Evolutionary conservation across 2,888 invertebrate genomes (phyloP), one percentile per base, ranked within the genome.

Genomic region (Pristionchus maxplancki): DNA sequence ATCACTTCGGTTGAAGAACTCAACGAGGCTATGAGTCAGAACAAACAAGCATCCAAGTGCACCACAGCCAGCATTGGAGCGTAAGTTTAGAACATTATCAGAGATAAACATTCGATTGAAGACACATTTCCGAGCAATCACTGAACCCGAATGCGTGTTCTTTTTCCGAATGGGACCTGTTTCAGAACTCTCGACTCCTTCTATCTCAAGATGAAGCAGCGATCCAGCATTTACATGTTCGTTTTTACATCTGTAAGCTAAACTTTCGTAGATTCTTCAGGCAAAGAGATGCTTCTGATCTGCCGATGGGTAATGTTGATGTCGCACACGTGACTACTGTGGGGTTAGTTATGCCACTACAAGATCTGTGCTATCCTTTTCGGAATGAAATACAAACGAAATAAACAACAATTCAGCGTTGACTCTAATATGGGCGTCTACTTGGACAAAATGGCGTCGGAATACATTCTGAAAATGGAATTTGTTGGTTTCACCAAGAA

Each of bases 401-500:
- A 17, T 20, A 58, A 17, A 24, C 2, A 24, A 15, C 5, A 15
- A 37, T 84, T 34, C 84, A 84, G 84, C 28, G 62, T 84, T 15
- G 58, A 53, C 28, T 20, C 20, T 20, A 11, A 62, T 17, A 53
- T 13, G 17, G 84, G 84, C 8, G 58, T 58, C 1, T 11, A 20
- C 17, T 15, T 31, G 17, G 37, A 84, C 20, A 50, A 31, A 13
- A 2, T 58, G 62, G 31, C 24, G 5, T 15, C 48, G 2, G 24
- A 9, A 13, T 62, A 24, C 37, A 34, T 8, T 17, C 15, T 84
- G 8, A 17, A n/a, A 3, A 62, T 84, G 58, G 37, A 20, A 34
- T n/a, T 48, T 53, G 40, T 84, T 37, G 84, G 84, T 58, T 34
- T 84, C 1, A 83, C 84, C 17, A 8, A 84, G 37, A 84, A 84